Evolutionary conservation across 2,888 invertebrate species (phyloP), one percentile per base, ranked within the genome.

Genomic region (Pandemis corylana): DNA sequence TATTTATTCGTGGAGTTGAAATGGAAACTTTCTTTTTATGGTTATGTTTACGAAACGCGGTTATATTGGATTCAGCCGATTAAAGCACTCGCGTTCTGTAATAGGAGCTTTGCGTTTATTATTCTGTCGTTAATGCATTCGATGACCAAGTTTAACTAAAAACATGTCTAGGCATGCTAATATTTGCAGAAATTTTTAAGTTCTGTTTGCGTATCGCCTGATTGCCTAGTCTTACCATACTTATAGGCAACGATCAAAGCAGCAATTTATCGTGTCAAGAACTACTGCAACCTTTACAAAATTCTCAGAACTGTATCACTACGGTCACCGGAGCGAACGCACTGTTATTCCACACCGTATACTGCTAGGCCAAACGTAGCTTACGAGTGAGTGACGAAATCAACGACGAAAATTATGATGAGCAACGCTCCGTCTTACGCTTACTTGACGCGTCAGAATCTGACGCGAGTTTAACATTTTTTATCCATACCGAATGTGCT

Each of bases 1-100:
- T 71, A 75, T 75, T 74, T 51, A 63, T 62, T 28, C n/a, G 15
- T 53, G 28, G 28, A 65, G 28, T 68, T 59, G 56, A 59, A 68
- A 56, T 59, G 41, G 44, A 65, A 49, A 28, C n/a, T 49, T 5
- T 9, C 5, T 36, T 46, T 75, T 67, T 67, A 71, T 56, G 71
- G 75, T 56, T 46, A 59, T 67, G 67, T 36, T 53, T 53, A 28
- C 36, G 67, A 53, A 53, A 67, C 51, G 41, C 15, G 67, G 6
- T 49, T 15, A 42, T n/a, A 67, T 67, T 53, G 53, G 36, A 6
- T 7, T 9, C 41, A 41, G 41, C 9, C 49, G 67, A 15, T 53
- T 41, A 41, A 41, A 15, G 53, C 15, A 65, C 12, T 46, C 46
- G n/a, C 65, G 49, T 41, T 67, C 67, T 51, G n/a, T 15, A 67